Percentiles rank a stretch among this genome's conserved stretches.
These are phyloP conservation scores for Dusona sp. DNA, from an alignment of 2,888 invertebrate species.

Conservation along the genomic window DNA sequence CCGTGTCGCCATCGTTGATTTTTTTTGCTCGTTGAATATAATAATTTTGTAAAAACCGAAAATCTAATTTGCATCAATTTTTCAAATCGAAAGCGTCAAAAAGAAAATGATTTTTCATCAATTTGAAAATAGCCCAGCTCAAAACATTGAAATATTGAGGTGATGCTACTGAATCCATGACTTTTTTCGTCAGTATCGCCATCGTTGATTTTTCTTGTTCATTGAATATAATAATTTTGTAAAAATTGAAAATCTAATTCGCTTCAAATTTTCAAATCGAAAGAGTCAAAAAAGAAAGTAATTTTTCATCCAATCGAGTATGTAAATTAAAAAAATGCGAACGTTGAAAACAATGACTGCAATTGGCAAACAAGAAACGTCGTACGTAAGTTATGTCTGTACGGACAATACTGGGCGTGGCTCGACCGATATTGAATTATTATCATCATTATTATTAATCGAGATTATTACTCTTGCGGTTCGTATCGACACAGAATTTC, in stretches of 20 bases:
- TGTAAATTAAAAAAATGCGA: background rate
- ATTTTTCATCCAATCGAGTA: background rate
- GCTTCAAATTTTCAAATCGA: background rate
- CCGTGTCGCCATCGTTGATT: no score
- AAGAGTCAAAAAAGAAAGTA: background rate
- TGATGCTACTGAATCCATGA: background rate
- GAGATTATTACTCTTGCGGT: conserved; percentile 59
- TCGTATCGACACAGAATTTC: conserved; percentile 1
- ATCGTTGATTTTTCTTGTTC: no score
- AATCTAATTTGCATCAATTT: no score
- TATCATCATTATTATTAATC: conserved; percentile 72
- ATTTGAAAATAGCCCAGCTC: no score
- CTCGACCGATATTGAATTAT: conserved; percentile 70
- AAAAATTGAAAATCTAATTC: background rate
- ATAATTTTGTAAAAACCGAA: no score
- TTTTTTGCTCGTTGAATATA: no score
- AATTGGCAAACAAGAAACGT: conserved; percentile 46
- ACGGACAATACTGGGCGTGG: conserved; percentile 76
- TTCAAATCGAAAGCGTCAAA: no score
- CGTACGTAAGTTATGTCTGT: conserved; percentile 64
- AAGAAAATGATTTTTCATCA: no score
- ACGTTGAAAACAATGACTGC: conserved; percentile 31
- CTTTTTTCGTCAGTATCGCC: background rate
- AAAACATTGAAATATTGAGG: no score
- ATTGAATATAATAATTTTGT: background rate